Percentiles rank a stretch among this genome's conserved stretches.
Conservation (phyloP, 2,888 invertebrate genomes). For the Tyria jacobaeae region DNA sequence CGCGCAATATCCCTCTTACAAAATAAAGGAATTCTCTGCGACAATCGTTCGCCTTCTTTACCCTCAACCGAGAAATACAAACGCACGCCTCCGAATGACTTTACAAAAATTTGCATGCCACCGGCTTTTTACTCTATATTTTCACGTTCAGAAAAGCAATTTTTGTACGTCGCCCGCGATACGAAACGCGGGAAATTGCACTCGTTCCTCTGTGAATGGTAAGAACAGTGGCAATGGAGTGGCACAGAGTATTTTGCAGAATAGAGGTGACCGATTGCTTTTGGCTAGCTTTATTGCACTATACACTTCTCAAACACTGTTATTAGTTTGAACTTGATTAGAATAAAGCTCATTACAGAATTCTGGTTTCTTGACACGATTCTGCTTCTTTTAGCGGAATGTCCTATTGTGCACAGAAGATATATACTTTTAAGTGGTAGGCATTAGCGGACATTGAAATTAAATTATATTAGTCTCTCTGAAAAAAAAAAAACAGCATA, state of each 20-base stretch:
- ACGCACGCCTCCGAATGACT: slow-evolving; percentile 85
- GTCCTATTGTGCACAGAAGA: not conserved
- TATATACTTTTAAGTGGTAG: too few species aligned
- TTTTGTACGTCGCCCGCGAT: slow-evolving; percentile 83
- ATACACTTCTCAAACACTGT: slow-evolving; percentile 61
- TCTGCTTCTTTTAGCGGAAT: too few species aligned
- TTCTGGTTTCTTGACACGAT: slow-evolving; percentile 1
- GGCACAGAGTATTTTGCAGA: slow-evolving; percentile 71
- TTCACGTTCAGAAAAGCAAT: slow-evolving; percentile 84
- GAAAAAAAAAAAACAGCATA: too few species aligned
- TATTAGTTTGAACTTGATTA: slow-evolving; percentile 41
- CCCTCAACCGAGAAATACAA: slow-evolving; percentile 84
- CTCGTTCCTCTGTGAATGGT: slow-evolving; percentile 72
- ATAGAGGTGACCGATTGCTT: slow-evolving; percentile 68
- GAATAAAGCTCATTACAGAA: slow-evolving; percentile 18
- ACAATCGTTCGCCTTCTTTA: slow-evolving; percentile 84
- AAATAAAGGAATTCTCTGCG: slow-evolving; percentile 84
- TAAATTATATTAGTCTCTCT: too few species aligned
- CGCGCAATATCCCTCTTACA: slow-evolving; percentile 85
- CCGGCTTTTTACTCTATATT: slow-evolving; percentile 77
- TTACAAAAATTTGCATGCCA: slow-evolving; percentile 85
- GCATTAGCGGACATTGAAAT: too few species aligned
- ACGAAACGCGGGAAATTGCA: slow-evolving; percentile 84
- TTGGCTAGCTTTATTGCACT: slow-evolving; percentile 70
- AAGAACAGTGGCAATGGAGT: slow-evolving; percentile 78